Evolutionary conservation across 2,888 invertebrate species (phyloP).

Genomic region (Nymphalis urticae): DNA sequence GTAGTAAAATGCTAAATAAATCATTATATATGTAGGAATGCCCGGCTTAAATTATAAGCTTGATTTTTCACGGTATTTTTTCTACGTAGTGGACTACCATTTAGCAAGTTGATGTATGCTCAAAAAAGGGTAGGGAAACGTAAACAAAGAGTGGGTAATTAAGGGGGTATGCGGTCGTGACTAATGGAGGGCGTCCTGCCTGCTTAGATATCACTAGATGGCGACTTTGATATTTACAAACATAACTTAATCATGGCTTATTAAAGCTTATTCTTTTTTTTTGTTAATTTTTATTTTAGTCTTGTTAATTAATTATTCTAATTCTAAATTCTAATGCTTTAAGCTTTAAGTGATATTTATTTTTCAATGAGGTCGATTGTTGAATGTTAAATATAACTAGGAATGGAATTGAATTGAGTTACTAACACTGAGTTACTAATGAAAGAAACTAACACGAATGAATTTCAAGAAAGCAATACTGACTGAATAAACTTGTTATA

Average conservation of each 20-base stretch:
- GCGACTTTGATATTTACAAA: not conserved
- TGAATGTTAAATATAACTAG: no score
- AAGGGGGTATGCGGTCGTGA: conserved; percentile 17
- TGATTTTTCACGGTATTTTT: conserved; percentile 1
- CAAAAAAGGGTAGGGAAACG: conserved; percentile 31
- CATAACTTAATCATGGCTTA: not conserved
- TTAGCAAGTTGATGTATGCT: conserved; percentile 27
- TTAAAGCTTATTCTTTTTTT: not conserved
- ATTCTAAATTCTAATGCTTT: no score
- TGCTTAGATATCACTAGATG: conserved; percentile 26
- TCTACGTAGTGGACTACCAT: conserved; percentile 2
- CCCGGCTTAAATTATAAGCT: not conserved
- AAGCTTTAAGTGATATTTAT: no score
- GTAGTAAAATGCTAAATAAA: no score
- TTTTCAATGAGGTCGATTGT: no score
- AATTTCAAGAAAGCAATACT: no score
- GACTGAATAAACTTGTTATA: no score
- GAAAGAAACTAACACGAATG: no score
- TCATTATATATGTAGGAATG: no score
- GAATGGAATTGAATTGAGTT: no score
- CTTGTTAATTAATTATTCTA: no score
- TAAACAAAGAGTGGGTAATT: conserved; percentile 38
- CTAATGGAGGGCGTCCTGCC: conserved; percentile 17
- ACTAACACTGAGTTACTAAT: no score
- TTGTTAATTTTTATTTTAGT: not conserved